Percentiles rank a stretch among this genome's conserved stretches.
These are phyloP conservation scores for Heliocidaris erythrogramma DNA, from an alignment of 35 echinoderm and acorn worm genomes.

Conservation along the genomic window DNA sequence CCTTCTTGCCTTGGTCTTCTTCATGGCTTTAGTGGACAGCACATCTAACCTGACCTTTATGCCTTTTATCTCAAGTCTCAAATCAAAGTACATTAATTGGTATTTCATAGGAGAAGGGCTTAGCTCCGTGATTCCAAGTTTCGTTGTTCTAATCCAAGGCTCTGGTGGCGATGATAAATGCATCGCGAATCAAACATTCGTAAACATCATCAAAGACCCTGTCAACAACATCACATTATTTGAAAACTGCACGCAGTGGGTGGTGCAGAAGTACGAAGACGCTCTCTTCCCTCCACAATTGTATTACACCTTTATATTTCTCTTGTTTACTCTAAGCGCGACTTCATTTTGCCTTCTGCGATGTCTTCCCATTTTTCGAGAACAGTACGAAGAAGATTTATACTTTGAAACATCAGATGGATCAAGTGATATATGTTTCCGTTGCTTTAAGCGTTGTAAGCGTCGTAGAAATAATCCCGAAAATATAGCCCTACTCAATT, in stretches of 20 bases:
- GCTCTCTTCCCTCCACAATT: slow-evolving; percentile 78
- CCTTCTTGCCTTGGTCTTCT: slow-evolving; percentile 40
- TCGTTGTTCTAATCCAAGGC: slow-evolving; percentile 65
- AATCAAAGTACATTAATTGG: slow-evolving; percentile 61
- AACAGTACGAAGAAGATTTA: not conserved
- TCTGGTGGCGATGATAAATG: slow-evolving; percentile 51
- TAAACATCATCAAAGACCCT: not conserved
- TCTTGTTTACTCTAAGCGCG: slow-evolving; percentile 63
- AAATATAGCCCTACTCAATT: not conserved
- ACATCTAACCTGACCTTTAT: slow-evolving; percentile 69
- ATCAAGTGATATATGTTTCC: not conserved
- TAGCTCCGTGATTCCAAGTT: slow-evolving; percentile 65
- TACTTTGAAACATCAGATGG: not conserved
- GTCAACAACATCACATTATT: not conserved
- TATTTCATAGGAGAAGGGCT: slow-evolving; percentile 77
- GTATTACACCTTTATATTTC: slow-evolving; percentile 79
- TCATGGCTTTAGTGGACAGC: slow-evolving; percentile 64
- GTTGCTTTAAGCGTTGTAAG: not conserved
- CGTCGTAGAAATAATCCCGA: not conserved
- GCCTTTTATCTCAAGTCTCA: slow-evolving; percentile 62
- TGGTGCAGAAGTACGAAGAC: slow-evolving; percentile 14
- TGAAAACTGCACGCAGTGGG: slow-evolving; percentile 69
- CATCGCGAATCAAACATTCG: slow-evolving; percentile 57
- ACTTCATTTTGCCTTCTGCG: slow-evolving; percentile 71
- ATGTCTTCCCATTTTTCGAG: slow-evolving; percentile 53